Conservation (phyloP, 2,113 vertebrate genomes). For the Glareola pratincola region DNA sequence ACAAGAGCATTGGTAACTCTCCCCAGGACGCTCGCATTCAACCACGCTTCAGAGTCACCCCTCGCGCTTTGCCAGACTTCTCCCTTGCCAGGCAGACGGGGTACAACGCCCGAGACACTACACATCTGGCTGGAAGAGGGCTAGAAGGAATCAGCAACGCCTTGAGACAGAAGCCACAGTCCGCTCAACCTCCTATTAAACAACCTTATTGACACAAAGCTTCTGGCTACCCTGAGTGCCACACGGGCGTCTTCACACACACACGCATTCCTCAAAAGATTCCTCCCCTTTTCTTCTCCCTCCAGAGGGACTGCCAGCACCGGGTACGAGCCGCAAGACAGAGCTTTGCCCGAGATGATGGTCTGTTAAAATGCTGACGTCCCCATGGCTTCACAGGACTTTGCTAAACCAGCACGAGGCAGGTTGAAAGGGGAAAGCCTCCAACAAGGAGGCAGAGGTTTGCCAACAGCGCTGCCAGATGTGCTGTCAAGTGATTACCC, state of each 20-base stretch:
- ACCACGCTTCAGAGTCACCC: background rate
- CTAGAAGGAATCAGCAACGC: background rate
- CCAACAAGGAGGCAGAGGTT: background rate
- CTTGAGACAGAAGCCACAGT: background rate
- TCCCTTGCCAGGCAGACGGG: background rate
- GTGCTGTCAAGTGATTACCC: background rate
- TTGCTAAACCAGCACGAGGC: background rate
- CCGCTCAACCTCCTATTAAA: background rate
- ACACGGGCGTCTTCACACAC: background rate
- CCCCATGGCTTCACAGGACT: background rate
- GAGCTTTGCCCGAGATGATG: background rate
- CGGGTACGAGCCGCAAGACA: rapidly evolving
- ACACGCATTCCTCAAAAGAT: background rate
- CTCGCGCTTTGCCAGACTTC: background rate
- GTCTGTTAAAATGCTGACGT: background rate
- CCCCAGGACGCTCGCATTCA: rapidly evolving
- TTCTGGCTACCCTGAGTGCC: background rate
- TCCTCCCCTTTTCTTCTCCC: background rate
- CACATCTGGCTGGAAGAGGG: background rate
- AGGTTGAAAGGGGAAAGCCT: background rate
- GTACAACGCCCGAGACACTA: rapidly evolving
- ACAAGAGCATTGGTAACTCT: background rate
- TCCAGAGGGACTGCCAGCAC: background rate
- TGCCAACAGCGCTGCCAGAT: background rate
- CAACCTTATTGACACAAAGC: background rate